phyloP scores from a whole-genome alignment of 64 coral and sea anemone genomes.

The Trachythela sp. region DNA sequence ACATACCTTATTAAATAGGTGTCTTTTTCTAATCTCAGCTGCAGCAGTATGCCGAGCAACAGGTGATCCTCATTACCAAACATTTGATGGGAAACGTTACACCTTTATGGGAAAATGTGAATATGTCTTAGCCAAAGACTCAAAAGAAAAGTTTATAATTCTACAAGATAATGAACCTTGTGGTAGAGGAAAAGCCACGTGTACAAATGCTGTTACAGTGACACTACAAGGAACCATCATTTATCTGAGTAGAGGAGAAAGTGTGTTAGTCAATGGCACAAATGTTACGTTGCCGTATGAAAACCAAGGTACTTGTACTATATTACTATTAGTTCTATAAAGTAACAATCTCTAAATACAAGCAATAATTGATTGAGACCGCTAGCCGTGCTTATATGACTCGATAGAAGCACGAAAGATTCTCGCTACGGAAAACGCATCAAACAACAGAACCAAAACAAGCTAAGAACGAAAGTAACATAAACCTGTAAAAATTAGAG shows the following conservation, averaged over 20 bases:
- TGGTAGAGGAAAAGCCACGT: neutral
- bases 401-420: too few relatives aligned
- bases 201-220: neutral
- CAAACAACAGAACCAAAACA: too few relatives aligned
- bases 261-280: neutral
- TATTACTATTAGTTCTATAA: too few relatives aligned
- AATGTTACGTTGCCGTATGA: neutral
- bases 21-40: neutral
- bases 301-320: neutral
- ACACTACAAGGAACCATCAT: neutral
- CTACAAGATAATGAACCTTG: neutral
- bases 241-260: neutral
- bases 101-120: neutral
- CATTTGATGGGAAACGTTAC: neutral
- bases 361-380: too few relatives aligned
- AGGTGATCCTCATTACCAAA: neutral
- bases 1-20: too few relatives aligned
- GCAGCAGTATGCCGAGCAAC: neutral
- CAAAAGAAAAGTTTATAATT: neutral
- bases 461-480: too few relatives aligned
- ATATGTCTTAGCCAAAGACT: neutral
- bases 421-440: too few relatives aligned
- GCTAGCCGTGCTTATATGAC: too few relatives aligned
- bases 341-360: too few relatives aligned
- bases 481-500: too few relatives aligned